phyloP scores from a whole-genome alignment of 2,888 invertebrate species.

The Phlogophora meticulosa region DNA sequence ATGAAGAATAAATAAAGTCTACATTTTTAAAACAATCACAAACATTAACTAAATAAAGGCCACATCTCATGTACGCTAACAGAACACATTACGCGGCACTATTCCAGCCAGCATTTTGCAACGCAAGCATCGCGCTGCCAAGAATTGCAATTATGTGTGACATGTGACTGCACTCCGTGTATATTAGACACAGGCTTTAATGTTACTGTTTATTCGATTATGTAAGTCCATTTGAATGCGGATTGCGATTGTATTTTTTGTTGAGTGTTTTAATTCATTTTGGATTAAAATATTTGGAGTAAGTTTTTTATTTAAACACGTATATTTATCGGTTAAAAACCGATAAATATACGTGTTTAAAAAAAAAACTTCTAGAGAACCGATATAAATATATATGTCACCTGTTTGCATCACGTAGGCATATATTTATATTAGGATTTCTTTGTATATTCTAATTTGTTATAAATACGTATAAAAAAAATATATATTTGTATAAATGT shows the following conservation, averaged over 20 bases:
- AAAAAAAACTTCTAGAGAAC: too few species aligned
- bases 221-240: slow-evolving; percentile 7
- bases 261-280: neutral
- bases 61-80: slow-evolving; percentile 31
- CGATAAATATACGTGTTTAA: too few species aligned
- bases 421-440: too few species aligned
- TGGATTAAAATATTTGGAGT: too few species aligned
- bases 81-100: slow-evolving; percentile 37
- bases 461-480: too few species aligned
- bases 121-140: slow-evolving; percentile 51
- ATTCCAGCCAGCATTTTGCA: slow-evolving; percentile 53
- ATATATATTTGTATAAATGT: too few species aligned
- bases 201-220: slow-evolving; percentile 35
- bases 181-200: slow-evolving; percentile 41
- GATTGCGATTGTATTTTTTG: neutral
- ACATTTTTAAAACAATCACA: neutral
- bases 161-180: slow-evolving; percentile 52
- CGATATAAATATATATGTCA: too few species aligned
- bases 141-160: slow-evolving; percentile 65
- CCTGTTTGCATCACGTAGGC: too few species aligned
- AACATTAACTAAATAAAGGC: slow-evolving; percentile 22
- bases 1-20: too few species aligned
- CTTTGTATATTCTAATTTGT: too few species aligned
- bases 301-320: too few species aligned
- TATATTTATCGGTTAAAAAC: too few species aligned